Conservation (phyloP, 2,113 vertebrate genomes). For the Heliornis fulica region DNA sequence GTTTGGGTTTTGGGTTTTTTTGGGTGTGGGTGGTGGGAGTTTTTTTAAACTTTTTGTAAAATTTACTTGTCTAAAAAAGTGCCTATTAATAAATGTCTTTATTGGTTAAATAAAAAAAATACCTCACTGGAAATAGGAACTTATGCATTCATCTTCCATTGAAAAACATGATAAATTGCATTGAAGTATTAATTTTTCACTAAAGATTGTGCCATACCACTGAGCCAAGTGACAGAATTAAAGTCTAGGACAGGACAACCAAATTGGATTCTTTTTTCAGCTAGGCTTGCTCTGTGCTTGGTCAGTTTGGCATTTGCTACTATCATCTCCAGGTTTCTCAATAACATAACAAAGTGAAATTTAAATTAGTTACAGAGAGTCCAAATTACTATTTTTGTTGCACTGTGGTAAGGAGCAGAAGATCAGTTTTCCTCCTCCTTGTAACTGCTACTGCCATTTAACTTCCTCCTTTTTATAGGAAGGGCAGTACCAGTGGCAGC, state of each 20-base stretch:
- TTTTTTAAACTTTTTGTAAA: neutral
- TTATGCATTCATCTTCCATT: neutral
- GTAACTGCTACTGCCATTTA: neutral
- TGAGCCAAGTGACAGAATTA: neutral
- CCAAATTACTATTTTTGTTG: neutral
- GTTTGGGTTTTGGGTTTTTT: no score
- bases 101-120: neutral
- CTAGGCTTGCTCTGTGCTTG: neutral
- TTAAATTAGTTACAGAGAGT: neutral
- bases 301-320: neutral
- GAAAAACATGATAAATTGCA: neutral
- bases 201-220: neutral
- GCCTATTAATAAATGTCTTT: neutral
- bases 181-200: neutral
- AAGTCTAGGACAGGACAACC: neutral
- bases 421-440: neutral
- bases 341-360: slow-evolving; percentile 1
- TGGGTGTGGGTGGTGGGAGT: no score
- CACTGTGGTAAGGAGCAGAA: neutral
- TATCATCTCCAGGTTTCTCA: neutral
- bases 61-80: neutral
- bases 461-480: neutral
- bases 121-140: neutral
- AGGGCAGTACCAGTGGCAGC: neutral
- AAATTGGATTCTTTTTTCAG: slow-evolving; percentile 11